Base-by-base conservation (phyloP, 2,113 vertebrate genomes). In the Chlorodrepanis virens region DNA sequence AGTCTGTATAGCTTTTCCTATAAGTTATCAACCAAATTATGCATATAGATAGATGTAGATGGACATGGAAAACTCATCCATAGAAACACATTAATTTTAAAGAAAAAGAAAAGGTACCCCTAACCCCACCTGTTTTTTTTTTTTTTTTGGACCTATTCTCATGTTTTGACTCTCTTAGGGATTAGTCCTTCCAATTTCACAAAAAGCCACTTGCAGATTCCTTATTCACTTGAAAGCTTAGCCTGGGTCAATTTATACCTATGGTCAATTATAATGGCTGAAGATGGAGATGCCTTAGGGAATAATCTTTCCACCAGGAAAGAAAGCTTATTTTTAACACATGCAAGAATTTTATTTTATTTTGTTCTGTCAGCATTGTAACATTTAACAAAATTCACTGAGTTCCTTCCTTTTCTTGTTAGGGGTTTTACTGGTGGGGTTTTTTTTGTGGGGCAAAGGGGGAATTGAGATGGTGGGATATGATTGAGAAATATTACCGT, bases 361-460 rank as follows among this genome's bases (percentile, higher is more conserved):
- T 88, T 90, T 69, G 35, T 79, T 47, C 16, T 70, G 4, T 39
- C 35, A 60, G 16, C 3, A n/a, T 7, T 56, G 4, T 52, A 85
- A 60, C 10, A 65, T 64, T 83, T 78, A 19, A 44, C 1, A 88
- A 83, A 83, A 68, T 49, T 47, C 27, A 40, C 10, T 13, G 4
- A 74, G 4, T 72, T 71, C 35, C 8, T 27, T 82, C 24, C 11
- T 53, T 92, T 72, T 80, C 2, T 19, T 64, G 7, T 39, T n/a
- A 87, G 5, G 3, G 1, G 1, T 4, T 45, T 50, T 52, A 29
- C 11, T 29, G 12, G 1, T 37, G 11, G 2, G 1, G 1, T 12
- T 29, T 56, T 56, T 52, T 65, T 31, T 18, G 3, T 6, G 4
- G 12, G 4, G 4, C 7, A 8, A 13, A 45, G 4, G 4, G 6